Percentiles rank a stretch among this genome's conserved stretches.
Evolutionary conservation across 2,797 vertebrate genomes (phyloP).

Genomic region (Onychomys torridus): DNA sequence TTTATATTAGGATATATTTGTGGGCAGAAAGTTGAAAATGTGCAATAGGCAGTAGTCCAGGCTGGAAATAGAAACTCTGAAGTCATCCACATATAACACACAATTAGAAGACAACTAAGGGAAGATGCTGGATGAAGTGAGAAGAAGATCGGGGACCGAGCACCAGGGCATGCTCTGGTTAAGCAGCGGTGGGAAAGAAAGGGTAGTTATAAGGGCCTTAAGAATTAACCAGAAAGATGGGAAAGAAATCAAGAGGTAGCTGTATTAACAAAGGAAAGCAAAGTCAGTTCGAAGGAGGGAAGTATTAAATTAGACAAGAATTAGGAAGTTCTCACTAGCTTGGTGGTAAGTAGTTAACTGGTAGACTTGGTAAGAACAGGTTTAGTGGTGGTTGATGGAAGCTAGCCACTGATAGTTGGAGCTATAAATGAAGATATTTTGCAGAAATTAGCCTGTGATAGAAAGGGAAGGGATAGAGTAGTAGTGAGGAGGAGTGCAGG

Average conservation of each 20-base stretch:
- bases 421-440: background rate
- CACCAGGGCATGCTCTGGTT: background rate
- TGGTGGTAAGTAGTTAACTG: background rate
- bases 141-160: background rate
- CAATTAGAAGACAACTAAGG: background rate
- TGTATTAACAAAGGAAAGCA: background rate
- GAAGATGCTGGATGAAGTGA: background rate
- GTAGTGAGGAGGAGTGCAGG: background rate
- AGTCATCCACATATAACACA: background rate
- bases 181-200: background rate
- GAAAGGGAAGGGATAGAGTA: background rate
- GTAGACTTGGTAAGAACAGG: background rate
- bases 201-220: background rate
- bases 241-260: background rate
- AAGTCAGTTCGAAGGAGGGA: background rate
- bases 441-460: background rate
- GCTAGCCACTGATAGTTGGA: background rate
- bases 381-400: background rate
- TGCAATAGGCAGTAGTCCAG: background rate
- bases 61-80: background rate
- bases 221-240: background rate
- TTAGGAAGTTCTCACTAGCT: background rate
- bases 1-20: background rate
- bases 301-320: background rate
- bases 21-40: background rate